Base-by-base conservation (phyloP, 2,113 vertebrate species). In the Chauna torquata region DNA sequence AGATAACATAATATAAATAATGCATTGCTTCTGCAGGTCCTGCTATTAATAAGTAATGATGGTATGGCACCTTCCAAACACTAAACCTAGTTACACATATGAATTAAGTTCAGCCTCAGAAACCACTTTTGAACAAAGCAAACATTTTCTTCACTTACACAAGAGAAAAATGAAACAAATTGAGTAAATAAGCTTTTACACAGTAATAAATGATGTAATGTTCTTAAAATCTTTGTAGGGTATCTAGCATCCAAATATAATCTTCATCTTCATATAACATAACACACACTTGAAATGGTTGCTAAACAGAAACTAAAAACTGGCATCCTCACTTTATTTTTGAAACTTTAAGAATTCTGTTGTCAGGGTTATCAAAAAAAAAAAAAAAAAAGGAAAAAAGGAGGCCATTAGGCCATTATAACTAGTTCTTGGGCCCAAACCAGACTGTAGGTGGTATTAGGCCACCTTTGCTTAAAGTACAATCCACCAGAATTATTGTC, bases 31-130 rank as follows among this genome's bases (percentile, higher is more conserved):
- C 79, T 92, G 80, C 58, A 93, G 90, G 64, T 85, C 88, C 94
- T 89, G 80, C 88, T 92, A 92, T 93, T 69, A 90, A 91, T 95
- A 87, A 97, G 71, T 96, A 96, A 97, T 96, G 94, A 95, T 55
- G 77, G 91, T 75, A 93, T 92, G 84, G 93, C 96, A 97, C 91
- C 96, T 97, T 96, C 87, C 94, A 94, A 97, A 96, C 94, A 94
- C 66, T 58, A 95, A 97, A 96, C 75, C 92, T 95, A 91, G 97
- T 96, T 97, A 96, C 95, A 96, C 95, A 93, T 95, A 96, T 90
- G 93, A 97, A 96, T 97, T 97, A 95, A 96, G 92, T 88, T 90
- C 87, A 93, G 84, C 78, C 81, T 68, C 84, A 92, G 90, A 95
- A 95, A 74, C 75, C 64, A 23, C 76, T 86, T 87, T 59, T 55